phyloP scores from a whole-genome alignment of 1,140 invertebrate species.

The Psilanteris sp. region DNA sequence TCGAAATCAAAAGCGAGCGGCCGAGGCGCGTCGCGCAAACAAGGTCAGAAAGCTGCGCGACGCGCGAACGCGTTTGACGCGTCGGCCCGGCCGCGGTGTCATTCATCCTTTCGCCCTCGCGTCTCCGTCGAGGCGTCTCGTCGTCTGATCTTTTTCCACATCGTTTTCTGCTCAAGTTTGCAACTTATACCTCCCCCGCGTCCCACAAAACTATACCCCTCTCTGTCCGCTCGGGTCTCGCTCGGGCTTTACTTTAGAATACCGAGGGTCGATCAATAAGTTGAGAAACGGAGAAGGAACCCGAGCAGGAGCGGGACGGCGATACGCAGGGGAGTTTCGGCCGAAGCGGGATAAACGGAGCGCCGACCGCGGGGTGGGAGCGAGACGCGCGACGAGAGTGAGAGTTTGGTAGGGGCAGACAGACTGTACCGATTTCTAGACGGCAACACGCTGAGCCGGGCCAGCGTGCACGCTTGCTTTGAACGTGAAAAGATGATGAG shows the following conservation, averaged over 20 bases:
- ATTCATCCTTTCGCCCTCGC: slow-evolving; percentile 46
- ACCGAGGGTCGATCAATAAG: slow-evolving; percentile 76
- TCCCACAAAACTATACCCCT: slow-evolving; percentile 38
- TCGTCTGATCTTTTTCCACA: slow-evolving; percentile 57
- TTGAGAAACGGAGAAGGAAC: slow-evolving; percentile 72
- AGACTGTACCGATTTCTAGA: slow-evolving; percentile 70
- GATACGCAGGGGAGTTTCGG: slow-evolving; percentile 22
- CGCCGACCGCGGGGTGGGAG: neutral
- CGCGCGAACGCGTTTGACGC: no score
- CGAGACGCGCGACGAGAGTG: slow-evolving; percentile 32
- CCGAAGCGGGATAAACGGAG: neutral
- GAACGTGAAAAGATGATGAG: slow-evolving; percentile 79
- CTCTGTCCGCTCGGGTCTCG: slow-evolving; percentile 27
- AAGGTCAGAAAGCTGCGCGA: no score
- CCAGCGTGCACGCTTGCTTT: slow-evolving; percentile 68
- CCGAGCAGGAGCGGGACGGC: slow-evolving; percentile 43
- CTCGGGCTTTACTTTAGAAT: slow-evolving; percentile 67
- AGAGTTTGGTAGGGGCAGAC: slow-evolving; percentile 61
- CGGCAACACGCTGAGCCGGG: slow-evolving; percentile 64
- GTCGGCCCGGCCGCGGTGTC: no score
- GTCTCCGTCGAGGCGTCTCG: slow-evolving; percentile 42
- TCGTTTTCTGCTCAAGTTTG: slow-evolving; percentile 58
- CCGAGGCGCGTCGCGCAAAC: no score
- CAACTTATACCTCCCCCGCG: slow-evolving; percentile 50
- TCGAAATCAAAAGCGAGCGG: no score